Base-by-base conservation (phyloP, 2,113 vertebrate genomes). In the Oenanthe melanoleuca region DNA sequence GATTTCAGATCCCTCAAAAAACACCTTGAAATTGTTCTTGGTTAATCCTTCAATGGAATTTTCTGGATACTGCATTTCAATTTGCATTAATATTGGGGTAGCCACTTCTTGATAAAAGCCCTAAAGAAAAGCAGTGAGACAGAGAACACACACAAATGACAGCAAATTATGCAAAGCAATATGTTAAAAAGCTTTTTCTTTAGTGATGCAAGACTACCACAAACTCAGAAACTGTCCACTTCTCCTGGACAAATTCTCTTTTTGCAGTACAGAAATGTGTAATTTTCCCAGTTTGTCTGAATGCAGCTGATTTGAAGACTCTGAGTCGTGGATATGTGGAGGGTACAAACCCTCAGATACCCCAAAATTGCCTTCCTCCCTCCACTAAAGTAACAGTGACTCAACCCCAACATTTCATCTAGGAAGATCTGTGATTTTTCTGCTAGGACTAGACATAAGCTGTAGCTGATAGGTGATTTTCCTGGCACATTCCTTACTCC, bases 61-160 rank as follows among this genome's bases (percentile, higher is more conserved):
- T 74, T 97, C 97, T 6, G 98, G 98, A 89, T 99, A 99, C 50
- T 96, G 95, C 34, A 99, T 95, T 80, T 98, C 93, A 80, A 99
- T 98, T 3, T 98, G 84, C 20, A 72, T 97, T 47, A 99, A 97
- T 95, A 99, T 72, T 9, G 99, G 98, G 34, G 96, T 99, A 77
- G 99, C 97, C 52, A 99, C 98, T 72, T 99, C 99, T 12, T 98
- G 93, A 90, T 98, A 99, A 97, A 99, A 99, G 94, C 98, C 98
- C 99, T 98, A 60, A 92, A 82, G 91, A 91, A 14, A 34, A 16
- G n/a, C 8, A 72, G 52, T 79, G 18, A 61, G 55, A 88, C 33
- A 63, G n/a, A 75, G n/a, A 89, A 24, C 3, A 9, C 33, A 7
- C 14, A 37, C 11, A 80, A 47, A 45, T 52, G 12, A 56, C 24